Conservation (phyloP, 2,888 invertebrate species). For the Agrotis exclamationis region DNA sequence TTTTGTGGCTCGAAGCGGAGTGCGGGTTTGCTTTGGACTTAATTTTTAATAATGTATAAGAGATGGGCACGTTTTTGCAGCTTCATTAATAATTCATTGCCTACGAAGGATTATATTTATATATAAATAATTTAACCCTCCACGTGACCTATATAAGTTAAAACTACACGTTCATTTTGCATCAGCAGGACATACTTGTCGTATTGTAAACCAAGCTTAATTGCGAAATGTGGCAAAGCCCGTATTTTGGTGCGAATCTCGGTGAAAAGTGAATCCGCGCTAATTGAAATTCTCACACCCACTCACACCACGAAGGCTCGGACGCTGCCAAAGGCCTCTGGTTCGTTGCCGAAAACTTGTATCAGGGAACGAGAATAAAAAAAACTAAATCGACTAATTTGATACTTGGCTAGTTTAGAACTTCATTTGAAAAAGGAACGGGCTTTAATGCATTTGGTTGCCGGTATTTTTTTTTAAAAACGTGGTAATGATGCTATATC, state of each 20-base stretch:
- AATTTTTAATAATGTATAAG: conserved; percentile 41
- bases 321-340: conserved; percentile 62
- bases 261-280: conserved; percentile 67
- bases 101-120: conserved; percentile 2
- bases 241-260: conserved; percentile 63
- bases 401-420: conserved; percentile 32
- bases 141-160: conserved; percentile 20
- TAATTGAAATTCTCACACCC: conserved; percentile 73
- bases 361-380: conserved; percentile 36
- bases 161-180: conserved; percentile 13
- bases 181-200: conserved; percentile 38
- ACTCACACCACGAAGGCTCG: conserved; percentile 63
- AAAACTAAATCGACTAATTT: conserved; percentile 52
- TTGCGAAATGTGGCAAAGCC: conserved; percentile 58
- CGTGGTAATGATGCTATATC: no score
- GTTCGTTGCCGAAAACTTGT: conserved; percentile 48
- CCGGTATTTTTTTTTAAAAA: no score
- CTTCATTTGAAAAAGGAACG: conserved; percentile 38
- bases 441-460: no score
- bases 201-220: conserved; percentile 58
- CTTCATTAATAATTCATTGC: not conserved
- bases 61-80: not conserved
- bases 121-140: conserved; percentile 8
- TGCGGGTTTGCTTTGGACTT: conserved; percentile 13
- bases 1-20: conserved; percentile 7